Base-by-base conservation (phyloP, 2,888 invertebrate genomes). In the Chymomyza caudatula region DNA sequence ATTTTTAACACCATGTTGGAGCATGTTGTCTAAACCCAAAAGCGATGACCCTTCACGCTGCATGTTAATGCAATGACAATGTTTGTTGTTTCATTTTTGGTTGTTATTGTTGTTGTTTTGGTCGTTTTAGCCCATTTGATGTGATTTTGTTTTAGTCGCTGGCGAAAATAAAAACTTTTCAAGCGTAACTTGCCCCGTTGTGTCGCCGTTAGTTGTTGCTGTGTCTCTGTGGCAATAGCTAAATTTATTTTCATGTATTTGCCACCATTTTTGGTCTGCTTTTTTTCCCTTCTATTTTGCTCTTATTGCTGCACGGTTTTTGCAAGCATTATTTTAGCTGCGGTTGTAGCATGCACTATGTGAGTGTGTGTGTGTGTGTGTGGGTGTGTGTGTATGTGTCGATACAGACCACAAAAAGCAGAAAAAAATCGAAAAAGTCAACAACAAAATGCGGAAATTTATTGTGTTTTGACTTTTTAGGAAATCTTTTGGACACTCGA, bases 391-490 rank as follows among this genome's bases (percentile, higher is more conserved):
- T 25, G 43, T 29, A 15, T n/a, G 43, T 53, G 52, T n/a, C 19
- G 13, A 22, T 52, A 15, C 22, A 43, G 19, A 51, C 51, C 17
- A 51, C 51, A 51, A 47, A 44, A 44, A 44, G n/a, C 13, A 44
- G 15, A 52, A 67, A 61, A 61, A 64, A 64, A 29, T 15, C 17
- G 11, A 29, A 47, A 56, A 60, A 19, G 73, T 66, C 77, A 65
- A 72, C 67, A 69, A 80, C 69, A 67, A 69, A 79, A 84, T 85
- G 86, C 83, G 83, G 83, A 84, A 84, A 84, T 84, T 81, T 86
- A 83, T 83, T 76, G 81, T 72, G 74, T 49, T 55, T 61, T 77
- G 66, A 23, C 22, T 59, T 73, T 76, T 83, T 80, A 77, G 84
- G 81, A 83, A 83, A 83, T 84, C 73, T 85, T 79, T 74, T 68